Conservation (phyloP, 2,113 vertebrate species). For the Ictidomys tridecemlineatus region DNA sequence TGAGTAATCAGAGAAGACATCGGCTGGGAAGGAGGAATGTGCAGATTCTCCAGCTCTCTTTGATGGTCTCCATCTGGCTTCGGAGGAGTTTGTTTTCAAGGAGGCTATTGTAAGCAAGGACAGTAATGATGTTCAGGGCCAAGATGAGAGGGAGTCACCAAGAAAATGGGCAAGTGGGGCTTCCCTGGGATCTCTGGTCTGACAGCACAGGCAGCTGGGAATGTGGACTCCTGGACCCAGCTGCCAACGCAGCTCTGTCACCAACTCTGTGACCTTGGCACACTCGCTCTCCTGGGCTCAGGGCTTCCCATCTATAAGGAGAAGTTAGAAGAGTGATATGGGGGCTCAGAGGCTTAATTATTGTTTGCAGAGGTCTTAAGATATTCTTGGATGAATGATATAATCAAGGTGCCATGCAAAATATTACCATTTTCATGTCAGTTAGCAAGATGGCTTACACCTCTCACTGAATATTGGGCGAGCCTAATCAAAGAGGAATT, state of each 20-base stretch:
- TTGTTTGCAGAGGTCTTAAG: constrained; percentile 59
- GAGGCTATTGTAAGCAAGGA: constrained; percentile 33
- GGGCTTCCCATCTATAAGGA: background rate
- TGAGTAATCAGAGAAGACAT: constrained; percentile 74
- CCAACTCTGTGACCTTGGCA: background rate
- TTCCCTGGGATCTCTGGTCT: background rate
- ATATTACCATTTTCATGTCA: constrained; percentile 70
- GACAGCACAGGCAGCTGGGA: background rate
- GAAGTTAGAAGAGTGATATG: constrained; percentile 2
- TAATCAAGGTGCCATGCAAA: constrained; percentile 70
- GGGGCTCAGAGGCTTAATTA: constrained; percentile 53
- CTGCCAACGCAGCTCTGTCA: background rate
- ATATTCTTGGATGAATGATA: constrained; percentile 65
- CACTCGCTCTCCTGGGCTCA: no score
- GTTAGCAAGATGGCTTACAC: constrained; percentile 57
- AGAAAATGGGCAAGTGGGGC: background rate
- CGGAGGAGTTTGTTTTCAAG: constrained; percentile 41
- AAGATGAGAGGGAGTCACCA: background rate
- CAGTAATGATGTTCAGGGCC: background rate
- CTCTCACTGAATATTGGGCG: background rate
- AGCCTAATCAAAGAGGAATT: constrained; percentile 48
- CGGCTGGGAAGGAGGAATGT: constrained; percentile 49
- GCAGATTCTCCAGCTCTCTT: background rate
- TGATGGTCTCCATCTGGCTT: constrained; percentile 64
- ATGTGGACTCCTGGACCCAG: no score